phyloP scores from a whole-genome alignment of 2,888 invertebrate genomes.

The Dysmachus trigonus region DNA sequence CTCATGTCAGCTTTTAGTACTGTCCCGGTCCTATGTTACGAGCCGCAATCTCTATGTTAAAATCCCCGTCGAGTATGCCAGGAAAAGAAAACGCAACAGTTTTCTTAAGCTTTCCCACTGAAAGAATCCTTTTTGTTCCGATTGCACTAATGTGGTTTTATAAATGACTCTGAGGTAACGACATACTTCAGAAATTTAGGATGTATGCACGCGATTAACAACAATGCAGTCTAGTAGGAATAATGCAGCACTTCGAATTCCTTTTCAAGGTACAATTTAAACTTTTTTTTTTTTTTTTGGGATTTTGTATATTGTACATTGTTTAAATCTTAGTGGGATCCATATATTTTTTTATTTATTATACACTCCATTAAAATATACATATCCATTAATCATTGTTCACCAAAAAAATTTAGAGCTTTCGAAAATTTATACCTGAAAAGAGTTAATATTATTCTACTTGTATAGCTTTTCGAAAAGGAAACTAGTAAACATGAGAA shows the following conservation, averaged over 20 bases:
- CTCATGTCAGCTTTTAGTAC: neutral
- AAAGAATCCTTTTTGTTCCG: neutral
- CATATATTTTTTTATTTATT: neutral
- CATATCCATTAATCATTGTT: neutral
- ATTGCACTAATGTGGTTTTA: neutral
- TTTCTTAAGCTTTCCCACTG: neutral
- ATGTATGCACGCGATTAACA: slow-evolving; percentile 9
- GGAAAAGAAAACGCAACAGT: slow-evolving; percentile 12
- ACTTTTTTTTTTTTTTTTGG: no score
- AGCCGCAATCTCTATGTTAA: neutral
- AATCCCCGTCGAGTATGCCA: neutral
- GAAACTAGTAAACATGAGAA: neutral
- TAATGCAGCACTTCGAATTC: neutral
- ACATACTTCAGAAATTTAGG: neutral
- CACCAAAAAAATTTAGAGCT: neutral
- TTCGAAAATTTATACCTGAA: neutral
- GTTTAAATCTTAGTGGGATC: neutral
- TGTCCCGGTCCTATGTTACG: neutral
- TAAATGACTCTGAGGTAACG: neutral
- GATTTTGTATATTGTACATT: neutral
- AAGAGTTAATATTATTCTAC: no score
- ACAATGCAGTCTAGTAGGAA: neutral
- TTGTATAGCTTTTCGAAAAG: no score
- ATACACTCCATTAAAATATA: neutral
- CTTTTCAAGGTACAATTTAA: neutral